Conservation (phyloP, 2,797 vertebrate genomes). For the Pantherophis vulpinus region DNA sequence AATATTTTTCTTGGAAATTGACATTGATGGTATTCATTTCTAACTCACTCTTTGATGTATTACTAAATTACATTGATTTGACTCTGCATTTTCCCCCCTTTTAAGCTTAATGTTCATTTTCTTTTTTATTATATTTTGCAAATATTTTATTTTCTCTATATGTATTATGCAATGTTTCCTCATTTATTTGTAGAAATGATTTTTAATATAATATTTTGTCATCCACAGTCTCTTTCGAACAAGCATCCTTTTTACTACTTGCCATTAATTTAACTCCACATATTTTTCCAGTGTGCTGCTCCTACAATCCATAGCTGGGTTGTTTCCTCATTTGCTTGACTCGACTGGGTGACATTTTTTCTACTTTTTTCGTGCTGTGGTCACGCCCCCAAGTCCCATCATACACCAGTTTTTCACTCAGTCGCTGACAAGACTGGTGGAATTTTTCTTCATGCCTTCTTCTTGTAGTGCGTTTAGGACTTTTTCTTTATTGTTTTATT, state of each 20-base stretch:
- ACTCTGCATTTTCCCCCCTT: background rate
- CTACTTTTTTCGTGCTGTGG: too few relatives aligned
- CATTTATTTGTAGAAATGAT: background rate
- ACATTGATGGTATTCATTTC: background rate
- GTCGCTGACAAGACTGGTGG: too few relatives aligned
- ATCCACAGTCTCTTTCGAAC: background rate
- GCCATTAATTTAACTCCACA: background rate
- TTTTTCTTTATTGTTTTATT: too few relatives aligned
- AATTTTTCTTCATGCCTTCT: too few relatives aligned
- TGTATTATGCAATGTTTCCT: background rate
- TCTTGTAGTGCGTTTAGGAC: too few relatives aligned
- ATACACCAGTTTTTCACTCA: too few relatives aligned
- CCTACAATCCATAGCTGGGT: too few relatives aligned
- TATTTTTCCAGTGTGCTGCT: background rate
- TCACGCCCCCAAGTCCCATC: too few relatives aligned
- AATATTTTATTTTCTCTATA: background rate
- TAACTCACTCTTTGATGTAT: background rate
- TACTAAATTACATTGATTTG: background rate
- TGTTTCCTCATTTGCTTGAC: too few relatives aligned
- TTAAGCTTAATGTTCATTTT: background rate
- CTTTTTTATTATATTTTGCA: background rate
- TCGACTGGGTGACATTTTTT: too few relatives aligned
- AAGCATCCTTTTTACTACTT: background rate
- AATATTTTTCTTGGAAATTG: background rate
- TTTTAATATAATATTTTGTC: background rate